Percentiles rank a stretch among this genome's conserved stretches.
Evolutionary conservation across 1,140 invertebrate genomes (phyloP).

Genomic region (Phortica variegata): DNA sequence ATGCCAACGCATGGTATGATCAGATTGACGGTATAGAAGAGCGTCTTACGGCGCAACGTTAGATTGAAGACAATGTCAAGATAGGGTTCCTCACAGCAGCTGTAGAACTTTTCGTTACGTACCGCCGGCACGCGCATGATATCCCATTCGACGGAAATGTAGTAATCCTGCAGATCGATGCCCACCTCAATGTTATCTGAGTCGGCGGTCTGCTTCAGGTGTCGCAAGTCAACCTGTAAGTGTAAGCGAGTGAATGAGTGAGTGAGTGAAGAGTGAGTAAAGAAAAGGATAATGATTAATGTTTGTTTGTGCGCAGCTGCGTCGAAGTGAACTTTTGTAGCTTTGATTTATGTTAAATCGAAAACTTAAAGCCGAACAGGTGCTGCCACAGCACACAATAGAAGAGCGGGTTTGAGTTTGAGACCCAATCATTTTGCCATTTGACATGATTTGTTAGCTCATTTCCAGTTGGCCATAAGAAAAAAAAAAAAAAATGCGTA

Average conservation of each 20-base stretch:
- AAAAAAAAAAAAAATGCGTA: too few species aligned
- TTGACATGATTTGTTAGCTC: constrained; percentile 41
- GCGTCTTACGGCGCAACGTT: constrained; percentile 90
- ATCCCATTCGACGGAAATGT: constrained; percentile 97
- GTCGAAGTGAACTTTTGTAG: constrained; percentile 11
- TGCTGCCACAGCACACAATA: constrained; percentile 7
- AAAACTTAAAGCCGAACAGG: neutral
- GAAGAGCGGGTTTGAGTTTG: neutral
- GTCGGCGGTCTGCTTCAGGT: constrained; percentile 77
- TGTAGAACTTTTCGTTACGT: constrained; percentile 86
- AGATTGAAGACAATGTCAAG: constrained; percentile 98
- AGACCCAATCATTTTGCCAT: constrained; percentile 38
- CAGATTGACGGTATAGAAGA: constrained; percentile 96
- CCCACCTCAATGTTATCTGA: constrained; percentile 82
- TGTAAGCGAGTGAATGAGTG: neutral
- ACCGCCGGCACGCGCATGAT: constrained; percentile 86
- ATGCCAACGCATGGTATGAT: constrained; percentile 96
- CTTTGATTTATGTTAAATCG: constrained; percentile 26
- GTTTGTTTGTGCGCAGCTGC: constrained; percentile 1
- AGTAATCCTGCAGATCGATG: constrained; percentile 91
- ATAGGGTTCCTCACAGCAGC: constrained; percentile 88
- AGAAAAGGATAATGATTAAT: neutral
- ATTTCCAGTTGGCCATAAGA: constrained; percentile 11
- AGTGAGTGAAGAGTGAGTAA: constrained; percentile 1
- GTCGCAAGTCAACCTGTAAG: constrained; percentile 80